Percentiles rank a stretch among this genome's conserved stretches.
Conservation (phyloP, 2,888 invertebrate genomes). For the Sclerodermus sp. region DNA sequence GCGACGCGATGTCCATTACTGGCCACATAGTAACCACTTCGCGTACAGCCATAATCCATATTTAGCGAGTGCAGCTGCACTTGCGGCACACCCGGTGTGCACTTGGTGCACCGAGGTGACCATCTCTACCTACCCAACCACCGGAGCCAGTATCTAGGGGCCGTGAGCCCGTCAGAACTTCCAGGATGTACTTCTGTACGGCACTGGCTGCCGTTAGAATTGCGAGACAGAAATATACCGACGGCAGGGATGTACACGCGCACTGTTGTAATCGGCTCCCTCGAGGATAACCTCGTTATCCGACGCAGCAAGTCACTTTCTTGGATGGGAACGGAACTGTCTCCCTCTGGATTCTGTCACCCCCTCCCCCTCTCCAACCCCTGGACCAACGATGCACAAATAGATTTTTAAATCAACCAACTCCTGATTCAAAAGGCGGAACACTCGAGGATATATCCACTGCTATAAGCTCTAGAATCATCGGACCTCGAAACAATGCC, state of each 20-base stretch:
- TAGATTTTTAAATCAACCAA: constrained; percentile 28
- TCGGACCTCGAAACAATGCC: too few relatives aligned
- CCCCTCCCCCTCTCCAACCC: constrained; percentile 11
- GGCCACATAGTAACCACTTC: too few relatives aligned
- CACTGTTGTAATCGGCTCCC: constrained; percentile 33
- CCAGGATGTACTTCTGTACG: not conserved
- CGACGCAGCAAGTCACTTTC: constrained; percentile 38
- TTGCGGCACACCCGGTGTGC: too few relatives aligned
- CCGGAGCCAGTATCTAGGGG: too few relatives aligned
- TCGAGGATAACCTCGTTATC: constrained; percentile 46
- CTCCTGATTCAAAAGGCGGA: not conserved
- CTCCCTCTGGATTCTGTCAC: constrained; percentile 20
- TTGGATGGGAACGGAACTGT: constrained; percentile 24
- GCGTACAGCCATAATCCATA: too few relatives aligned
- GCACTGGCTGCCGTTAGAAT: not conserved
- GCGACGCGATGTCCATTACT: too few relatives aligned
- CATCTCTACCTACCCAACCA: too few relatives aligned
- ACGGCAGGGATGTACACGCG: constrained; percentile 19
- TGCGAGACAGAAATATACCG: constrained; percentile 16
- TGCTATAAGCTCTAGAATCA: too few relatives aligned
- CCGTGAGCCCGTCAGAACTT: not conserved
- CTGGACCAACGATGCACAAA: constrained; percentile 23
- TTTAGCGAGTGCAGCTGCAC: too few relatives aligned
- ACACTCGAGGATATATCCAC: too few relatives aligned
- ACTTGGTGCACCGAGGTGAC: too few relatives aligned